phyloP scores from a whole-genome alignment of 2,888 invertebrate species.

The Mythimna pallens region DNA sequence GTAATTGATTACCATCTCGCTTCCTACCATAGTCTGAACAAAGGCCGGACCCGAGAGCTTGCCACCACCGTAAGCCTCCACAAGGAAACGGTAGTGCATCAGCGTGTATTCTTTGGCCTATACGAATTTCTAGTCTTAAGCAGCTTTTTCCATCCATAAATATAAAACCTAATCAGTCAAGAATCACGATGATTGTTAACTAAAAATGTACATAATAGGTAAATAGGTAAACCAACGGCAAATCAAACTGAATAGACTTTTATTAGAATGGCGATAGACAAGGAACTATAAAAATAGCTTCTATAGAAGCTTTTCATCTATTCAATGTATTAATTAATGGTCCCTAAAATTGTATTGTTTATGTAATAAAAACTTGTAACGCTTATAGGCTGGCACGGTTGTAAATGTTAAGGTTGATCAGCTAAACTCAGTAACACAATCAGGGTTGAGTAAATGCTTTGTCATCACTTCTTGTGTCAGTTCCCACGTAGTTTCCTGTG shows the following conservation, averaged over 20 bases:
- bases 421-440: constrained; percentile 66
- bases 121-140: background rate
- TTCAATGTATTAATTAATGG: constrained; percentile 16
- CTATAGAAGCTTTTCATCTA: constrained; percentile 1
- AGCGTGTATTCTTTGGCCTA: background rate
- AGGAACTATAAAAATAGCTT: background rate
- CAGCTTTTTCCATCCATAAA: background rate
- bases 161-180: background rate
- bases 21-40: no score
- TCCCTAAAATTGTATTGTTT: constrained; percentile 2
- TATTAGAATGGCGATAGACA: background rate
- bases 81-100: no score
- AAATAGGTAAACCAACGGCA: background rate
- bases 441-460: constrained; percentile 60
- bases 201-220: background rate
- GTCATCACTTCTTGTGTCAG: constrained; percentile 63
- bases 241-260: background rate
- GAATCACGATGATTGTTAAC: background rate
- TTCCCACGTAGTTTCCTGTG: constrained; percentile 79
- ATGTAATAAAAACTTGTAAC: constrained; percentile 33
- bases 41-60: no score
- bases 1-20: no score
- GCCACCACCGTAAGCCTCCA: no score
- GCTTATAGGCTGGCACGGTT: constrained; percentile 39
- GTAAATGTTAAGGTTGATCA: constrained; percentile 55